A percentile compares a stretch with the other conserved stretches of the same genome.
phyloP scores from a whole-genome alignment of 1,140 invertebrate genomes.

The Trypoxylus dichotomus region DNA sequence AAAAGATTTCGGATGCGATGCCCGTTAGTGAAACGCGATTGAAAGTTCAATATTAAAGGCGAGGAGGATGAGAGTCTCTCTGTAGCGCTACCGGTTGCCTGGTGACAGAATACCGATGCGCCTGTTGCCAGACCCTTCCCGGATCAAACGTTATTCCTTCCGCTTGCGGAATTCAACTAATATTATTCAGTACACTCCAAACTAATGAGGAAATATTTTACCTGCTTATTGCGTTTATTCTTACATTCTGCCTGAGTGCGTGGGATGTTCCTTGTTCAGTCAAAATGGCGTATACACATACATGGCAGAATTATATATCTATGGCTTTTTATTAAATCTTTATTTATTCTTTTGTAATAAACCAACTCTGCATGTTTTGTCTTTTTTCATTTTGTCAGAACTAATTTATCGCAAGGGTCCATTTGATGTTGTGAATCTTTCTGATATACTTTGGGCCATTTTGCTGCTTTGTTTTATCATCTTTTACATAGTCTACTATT shows the following conservation, averaged over 20 bases:
- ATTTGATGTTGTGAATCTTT: no score
- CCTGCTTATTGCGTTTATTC: conserved; percentile 37
- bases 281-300: not conserved
- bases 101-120: conserved; percentile 25
- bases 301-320: no score
- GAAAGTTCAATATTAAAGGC: conserved; percentile 27
- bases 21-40: conserved; percentile 1
- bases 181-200: conserved; percentile 35
- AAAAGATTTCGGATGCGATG: not conserved
- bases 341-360: no score
- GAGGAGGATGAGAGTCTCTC: conserved; percentile 5
- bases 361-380: no score
- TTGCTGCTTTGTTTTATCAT: no score
- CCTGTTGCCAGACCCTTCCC: not conserved
- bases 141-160: conserved; percentile 33
- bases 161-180: conserved; percentile 36
- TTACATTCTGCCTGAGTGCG: not conserved
- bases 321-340: no score
- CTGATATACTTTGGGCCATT: no score
- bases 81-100: not conserved
- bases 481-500: no score
- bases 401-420: no score
- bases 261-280: not conserved
- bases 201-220: conserved; percentile 40
- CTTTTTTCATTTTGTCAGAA: no score